phyloP scores from a whole-genome alignment of 2,797 vertebrate genomes.

The Labeo calbasu region DNA sequence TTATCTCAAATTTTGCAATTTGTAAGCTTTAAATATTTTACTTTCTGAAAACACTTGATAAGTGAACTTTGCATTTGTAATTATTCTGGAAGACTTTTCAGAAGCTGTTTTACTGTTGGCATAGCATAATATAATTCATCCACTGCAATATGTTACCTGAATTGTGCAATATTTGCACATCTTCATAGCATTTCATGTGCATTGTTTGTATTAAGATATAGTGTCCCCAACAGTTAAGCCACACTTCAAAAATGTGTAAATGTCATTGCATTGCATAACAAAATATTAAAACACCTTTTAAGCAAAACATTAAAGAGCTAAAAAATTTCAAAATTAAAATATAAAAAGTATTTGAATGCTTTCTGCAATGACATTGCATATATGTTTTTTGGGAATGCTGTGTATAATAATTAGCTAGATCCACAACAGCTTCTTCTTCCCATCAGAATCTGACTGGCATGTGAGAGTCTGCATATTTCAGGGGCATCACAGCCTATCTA shows the following conservation, averaged over 20 bases:
- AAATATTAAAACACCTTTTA: background rate
- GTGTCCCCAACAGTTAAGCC: background rate
- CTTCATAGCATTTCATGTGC: background rate
- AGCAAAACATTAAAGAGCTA: background rate
- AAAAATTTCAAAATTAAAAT: background rate
- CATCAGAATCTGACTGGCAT: background rate
- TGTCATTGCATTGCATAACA: background rate
- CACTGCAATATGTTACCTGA: background rate
- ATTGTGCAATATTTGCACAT: background rate
- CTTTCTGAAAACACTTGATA: background rate
- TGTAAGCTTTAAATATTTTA: background rate
- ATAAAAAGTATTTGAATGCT: background rate
- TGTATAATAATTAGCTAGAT: background rate
- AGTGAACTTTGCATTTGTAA: background rate
- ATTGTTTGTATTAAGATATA: slow-evolving; percentile 8
- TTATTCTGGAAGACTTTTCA: background rate
- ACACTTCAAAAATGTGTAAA: too few relatives aligned
- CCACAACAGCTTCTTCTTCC: background rate
- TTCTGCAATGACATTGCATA: background rate
- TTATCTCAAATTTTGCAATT: background rate
- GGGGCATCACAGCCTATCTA: slow-evolving; percentile 54
- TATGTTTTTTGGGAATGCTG: background rate
- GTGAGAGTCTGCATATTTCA: slow-evolving; percentile 5
- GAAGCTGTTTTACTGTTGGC: background rate
- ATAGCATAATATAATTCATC: background rate